A percentile compares a stretch with the other conserved stretches of the same genome.
Conservation (phyloP, 2,888 invertebrate genomes). For the Podabrus alpinus region DNA sequence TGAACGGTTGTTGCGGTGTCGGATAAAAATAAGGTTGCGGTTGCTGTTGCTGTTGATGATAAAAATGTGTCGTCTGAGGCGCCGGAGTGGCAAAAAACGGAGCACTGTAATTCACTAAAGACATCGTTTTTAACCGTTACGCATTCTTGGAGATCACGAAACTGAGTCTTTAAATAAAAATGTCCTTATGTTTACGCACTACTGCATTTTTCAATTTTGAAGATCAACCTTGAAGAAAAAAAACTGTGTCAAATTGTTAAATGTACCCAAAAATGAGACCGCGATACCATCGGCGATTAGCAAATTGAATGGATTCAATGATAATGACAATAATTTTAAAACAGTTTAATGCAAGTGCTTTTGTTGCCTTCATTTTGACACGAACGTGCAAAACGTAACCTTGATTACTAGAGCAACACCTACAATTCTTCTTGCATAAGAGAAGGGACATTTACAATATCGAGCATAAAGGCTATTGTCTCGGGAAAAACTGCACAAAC, state of each 20-base stretch:
- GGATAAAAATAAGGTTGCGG: constrained; percentile 50
- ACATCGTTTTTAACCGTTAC: constrained; percentile 40
- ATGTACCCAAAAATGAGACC: not conserved
- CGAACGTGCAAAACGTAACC: constrained; percentile 14
- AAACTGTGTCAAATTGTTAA: constrained; percentile 1
- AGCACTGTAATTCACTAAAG: constrained; percentile 50
- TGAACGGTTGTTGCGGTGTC: constrained; percentile 50
- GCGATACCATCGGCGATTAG: not conserved
- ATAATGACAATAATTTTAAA: not conserved
- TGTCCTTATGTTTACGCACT: not conserved
- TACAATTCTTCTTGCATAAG: constrained; percentile 8
- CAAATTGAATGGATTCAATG: not conserved
- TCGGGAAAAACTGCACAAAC: not conserved
- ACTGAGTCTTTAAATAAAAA: not conserved
- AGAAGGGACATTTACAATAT: constrained; percentile 22
- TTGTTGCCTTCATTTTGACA: constrained; percentile 16
- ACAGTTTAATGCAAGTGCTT: constrained; percentile 5
- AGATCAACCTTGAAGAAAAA: constrained; percentile 16
- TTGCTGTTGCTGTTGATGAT: constrained; percentile 27
- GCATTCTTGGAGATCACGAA: constrained; percentile 6
- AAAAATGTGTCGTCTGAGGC: constrained; percentile 43
- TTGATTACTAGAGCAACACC: constrained; percentile 24
- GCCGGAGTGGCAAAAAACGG: constrained; percentile 48
- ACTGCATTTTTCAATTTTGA: constrained; percentile 11
- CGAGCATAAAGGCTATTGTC: constrained; percentile 17